Conservation (phyloP, 1,140 invertebrate genomes). For the Pachyrhynchus sulphureomaculatus region DNA sequence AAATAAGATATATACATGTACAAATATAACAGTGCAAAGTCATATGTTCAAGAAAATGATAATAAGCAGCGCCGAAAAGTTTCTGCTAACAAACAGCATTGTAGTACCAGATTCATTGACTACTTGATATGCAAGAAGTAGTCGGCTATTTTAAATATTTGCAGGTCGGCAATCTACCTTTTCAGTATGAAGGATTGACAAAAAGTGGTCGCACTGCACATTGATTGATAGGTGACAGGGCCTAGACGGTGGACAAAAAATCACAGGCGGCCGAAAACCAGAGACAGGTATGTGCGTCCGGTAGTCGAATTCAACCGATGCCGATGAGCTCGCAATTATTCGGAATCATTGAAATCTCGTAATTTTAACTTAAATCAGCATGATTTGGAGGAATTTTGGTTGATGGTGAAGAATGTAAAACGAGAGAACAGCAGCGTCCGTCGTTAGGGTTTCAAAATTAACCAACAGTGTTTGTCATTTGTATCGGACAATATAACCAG, state of each 20-base stretch:
- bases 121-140: background rate
- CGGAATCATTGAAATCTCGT: background rate
- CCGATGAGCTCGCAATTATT: background rate
- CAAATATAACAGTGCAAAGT: too few relatives aligned
- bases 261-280: background rate
- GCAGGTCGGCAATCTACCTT: conserved; percentile 1
- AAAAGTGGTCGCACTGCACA: background rate
- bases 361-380: background rate
- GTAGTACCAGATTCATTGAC: background rate
- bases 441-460: too few relatives aligned
- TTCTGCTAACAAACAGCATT: too few relatives aligned
- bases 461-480: too few relatives aligned
- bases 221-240: conserved; percentile 6
- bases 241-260: background rate
- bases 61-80: too few relatives aligned
- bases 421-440: too few relatives aligned
- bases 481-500: too few relatives aligned
- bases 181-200: conserved; percentile 1
- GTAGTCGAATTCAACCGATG: background rate
- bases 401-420: background rate
- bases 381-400: conserved; percentile 1
- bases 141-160: conserved; percentile 6
- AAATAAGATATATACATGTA: too few relatives aligned
- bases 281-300: background rate
- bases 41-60: too few relatives aligned